Evolutionary conservation across 2,888 invertebrate species (phyloP).

Genomic region (Dione juno): DNA sequence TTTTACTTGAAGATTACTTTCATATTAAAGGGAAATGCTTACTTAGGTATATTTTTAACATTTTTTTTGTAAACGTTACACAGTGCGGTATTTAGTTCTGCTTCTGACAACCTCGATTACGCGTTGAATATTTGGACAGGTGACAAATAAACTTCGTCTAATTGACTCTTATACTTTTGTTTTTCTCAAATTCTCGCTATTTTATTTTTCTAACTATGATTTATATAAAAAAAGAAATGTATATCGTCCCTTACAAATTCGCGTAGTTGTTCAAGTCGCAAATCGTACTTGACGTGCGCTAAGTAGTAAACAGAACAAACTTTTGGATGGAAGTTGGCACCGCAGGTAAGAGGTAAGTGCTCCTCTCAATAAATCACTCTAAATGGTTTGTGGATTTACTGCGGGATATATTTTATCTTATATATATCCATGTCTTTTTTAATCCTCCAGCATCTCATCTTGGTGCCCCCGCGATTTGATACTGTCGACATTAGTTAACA

Average conservation of each 20-base stretch:
- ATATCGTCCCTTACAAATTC: neutral
- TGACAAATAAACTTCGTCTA: too few relatives aligned
- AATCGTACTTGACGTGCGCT: slow-evolving; percentile 21
- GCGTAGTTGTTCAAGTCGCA: slow-evolving; percentile 7
- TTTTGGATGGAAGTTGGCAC: neutral
- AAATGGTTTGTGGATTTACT: slow-evolving; percentile 1
- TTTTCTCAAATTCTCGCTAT: neutral
- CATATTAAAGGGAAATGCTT: too few relatives aligned
- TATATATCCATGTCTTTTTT: neutral
- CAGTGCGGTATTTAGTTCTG: too few relatives aligned
- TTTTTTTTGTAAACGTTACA: too few relatives aligned
- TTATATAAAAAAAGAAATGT: neutral
- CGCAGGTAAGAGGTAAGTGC: slow-evolving; percentile 30
- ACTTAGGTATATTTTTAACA: too few relatives aligned
- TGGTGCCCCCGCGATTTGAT: too few relatives aligned
- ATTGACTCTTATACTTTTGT: too few relatives aligned
- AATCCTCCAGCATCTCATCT: too few relatives aligned
- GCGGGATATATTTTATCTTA: slow-evolving; percentile 4
- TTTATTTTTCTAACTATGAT: neutral
- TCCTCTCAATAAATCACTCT: slow-evolving; percentile 24
- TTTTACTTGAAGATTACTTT: too few relatives aligned
- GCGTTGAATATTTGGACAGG: too few relatives aligned
- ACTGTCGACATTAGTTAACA: too few relatives aligned
- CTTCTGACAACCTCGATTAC: too few relatives aligned
- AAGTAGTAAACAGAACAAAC: slow-evolving; percentile 13